Base-by-base conservation (phyloP, 1,140 invertebrate genomes). In the Microplitis demolitor region DNA sequence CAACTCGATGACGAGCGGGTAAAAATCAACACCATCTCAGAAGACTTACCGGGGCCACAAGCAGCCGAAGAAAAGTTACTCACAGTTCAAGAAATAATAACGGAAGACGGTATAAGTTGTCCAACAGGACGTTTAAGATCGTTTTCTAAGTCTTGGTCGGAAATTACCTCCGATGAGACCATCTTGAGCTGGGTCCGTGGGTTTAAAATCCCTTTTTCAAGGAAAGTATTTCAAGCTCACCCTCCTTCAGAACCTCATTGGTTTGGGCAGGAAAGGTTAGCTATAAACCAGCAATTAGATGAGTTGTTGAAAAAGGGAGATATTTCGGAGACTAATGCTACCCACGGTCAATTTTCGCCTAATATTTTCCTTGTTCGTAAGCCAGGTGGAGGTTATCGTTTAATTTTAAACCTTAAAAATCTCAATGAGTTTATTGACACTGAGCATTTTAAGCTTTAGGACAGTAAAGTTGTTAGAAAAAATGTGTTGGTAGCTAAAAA, bases 121-220 rank as follows among this genome's bases (percentile, higher is more conserved):
- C 13, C 33, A 34, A 61, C 58, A 11, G 72, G 72, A 13, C 60
- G 67, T 2, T 45, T 74, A 16, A 16, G 14, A 33, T 5, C 11
- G 8, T 74, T 69, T 33, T 1, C 53, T 9, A 14, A 64, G 16
- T 39, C n/a, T 9, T 69, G 72, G 72, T 9, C 4, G 4, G n/a
- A 69, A 64, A 39, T 73, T n/a, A 69, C 66, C 8, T 69, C 72
- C 2, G 66, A 74, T 33, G 16, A 16, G 14, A 66, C 51, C 4
- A 34, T 73, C 37, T 54, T 74, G 58, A 73, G 69, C 33, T 71
- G 69, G 62, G 37, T 71, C 24, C 37, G 33, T 34, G 69, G 62
- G n/a, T 39, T 5, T 13, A 71, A 56, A 63, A 66, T 71, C 16
- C 69, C 50, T 1, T 71, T 71, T 66, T 16, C 14, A 6, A 4